A percentile compares a stretch with the other conserved stretches of the same genome.
These are phyloP conservation scores for Solea senegalensis DNA, from an alignment of 2,113 vertebrate species.

Conservation along the genomic window DNA sequence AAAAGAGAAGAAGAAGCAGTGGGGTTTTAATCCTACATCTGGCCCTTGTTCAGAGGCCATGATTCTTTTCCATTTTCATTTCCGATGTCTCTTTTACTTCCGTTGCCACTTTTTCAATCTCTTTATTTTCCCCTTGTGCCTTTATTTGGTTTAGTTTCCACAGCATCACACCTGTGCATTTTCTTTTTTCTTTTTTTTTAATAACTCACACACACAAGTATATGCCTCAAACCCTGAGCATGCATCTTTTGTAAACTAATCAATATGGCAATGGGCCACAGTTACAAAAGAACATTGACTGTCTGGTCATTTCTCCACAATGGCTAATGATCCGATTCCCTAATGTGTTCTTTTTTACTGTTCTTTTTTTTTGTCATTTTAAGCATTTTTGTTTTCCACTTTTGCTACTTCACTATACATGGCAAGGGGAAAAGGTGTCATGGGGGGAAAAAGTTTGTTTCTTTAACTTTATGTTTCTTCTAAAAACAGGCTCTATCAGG, in stretches of 20 bases:
- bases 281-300: conserved; percentile 17
- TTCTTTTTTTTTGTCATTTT: no score
- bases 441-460: no score
- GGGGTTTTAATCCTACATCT: conserved; percentile 63
- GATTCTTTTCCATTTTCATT: conserved; percentile 21
- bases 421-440: no score
- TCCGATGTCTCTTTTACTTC: neutral
- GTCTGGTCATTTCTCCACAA: neutral
- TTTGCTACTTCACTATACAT: no score
- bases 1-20: neutral
- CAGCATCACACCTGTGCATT: neutral
- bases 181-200: neutral
- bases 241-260: conserved; percentile 58
- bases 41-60: conserved; percentile 55
- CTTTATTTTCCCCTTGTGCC: neutral
- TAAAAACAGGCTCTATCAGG: no score
- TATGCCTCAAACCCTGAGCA: conserved; percentile 52
- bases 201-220: conserved; percentile 25
- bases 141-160: neutral
- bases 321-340: no score
- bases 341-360: no score
- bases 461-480: no score
- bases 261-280: conserved; percentile 48
- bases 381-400: no score
- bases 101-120: neutral